Evolutionary conservation across 2,113 vertebrate species (phyloP), one percentile per base, ranked within the genome.

Genomic region (Varanus salvator): DNA sequence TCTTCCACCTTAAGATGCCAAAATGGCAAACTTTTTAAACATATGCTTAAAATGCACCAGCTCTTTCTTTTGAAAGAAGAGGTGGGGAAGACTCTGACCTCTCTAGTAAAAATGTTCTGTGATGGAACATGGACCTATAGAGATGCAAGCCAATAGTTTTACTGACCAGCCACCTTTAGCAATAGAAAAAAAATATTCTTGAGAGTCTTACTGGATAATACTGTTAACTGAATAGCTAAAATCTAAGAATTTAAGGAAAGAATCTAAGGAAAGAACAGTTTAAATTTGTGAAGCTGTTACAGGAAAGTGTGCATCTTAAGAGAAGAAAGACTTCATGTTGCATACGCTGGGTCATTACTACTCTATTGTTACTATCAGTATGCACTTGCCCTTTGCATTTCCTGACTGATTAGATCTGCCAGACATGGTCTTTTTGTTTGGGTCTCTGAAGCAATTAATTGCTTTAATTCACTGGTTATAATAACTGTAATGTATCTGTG

Each of bases 11-110:
- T 96, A 94, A 97, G 96, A 97, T 97, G 95, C 94, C 96, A 94
- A 96, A 93, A 97, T 89, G 96, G 95, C 96, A 97, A 97, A 97
- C 96, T 97, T 97, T 96, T 96, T 95, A 96, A 95, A 97, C 95
- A 95, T 90, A 91, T 91, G 93, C 88, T 96, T 97, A 93, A 96
- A 97, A 97, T 95, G 93, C 90, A 95, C 92, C 77, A 90, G 80
- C 82, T 86, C 69, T 54, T 94, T 95, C 92, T 95, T 94, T 96
- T 91, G 92, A 94, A 96, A 88, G 78, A 90, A 82, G 80, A 91
- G 38, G 31, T 48, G 3, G 60, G 2, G 87, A 91, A 85, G 84
- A 87, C 38, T 57, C 64, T 68, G 3, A 68, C 54, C 78, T 66
- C 38, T 64, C 57, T 91, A 89, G 84, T 95, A 92, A 76, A 90